Conservation (phyloP, 2,113 vertebrate species). For the Grammomys surdaster region DNA sequence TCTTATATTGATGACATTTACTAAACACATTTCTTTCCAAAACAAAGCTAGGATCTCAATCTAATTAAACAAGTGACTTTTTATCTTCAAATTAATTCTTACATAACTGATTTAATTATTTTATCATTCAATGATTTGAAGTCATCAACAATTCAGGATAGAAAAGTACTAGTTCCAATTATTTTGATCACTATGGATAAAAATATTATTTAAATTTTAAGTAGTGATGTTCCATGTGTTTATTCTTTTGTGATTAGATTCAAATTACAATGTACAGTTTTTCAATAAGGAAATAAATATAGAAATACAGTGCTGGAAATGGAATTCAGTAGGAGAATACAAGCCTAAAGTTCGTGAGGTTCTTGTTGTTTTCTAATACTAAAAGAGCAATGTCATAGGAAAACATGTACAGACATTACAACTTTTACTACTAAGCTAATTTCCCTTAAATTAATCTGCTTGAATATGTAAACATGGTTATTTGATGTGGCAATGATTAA, state of each 20-base stretch:
- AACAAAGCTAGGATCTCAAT: neutral
- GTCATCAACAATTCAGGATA: neutral
- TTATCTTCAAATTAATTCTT: slow-evolving; percentile 27
- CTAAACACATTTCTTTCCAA: neutral
- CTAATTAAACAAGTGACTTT: neutral
- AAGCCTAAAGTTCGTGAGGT: neutral
- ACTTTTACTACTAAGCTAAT: neutral
- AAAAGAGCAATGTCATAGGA: neutral
- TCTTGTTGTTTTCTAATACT: neutral
- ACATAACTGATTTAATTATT: neutral
- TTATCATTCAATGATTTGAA: slow-evolving; percentile 1
- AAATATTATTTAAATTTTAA: neutral
- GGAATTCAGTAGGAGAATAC: neutral
- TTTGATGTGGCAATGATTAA: neutral
- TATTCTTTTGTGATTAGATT: neutral
- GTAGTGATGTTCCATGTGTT: neutral
- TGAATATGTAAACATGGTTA: slow-evolving; percentile 5
- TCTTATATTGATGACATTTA: neutral
- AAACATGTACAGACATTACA: neutral
- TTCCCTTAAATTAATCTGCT: neutral
- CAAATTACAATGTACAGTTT: neutral
- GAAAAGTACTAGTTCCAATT: neutral
- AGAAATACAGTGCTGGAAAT: neutral
- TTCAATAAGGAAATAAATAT: neutral
- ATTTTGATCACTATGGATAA: neutral